Evolutionary conservation across 1,140 invertebrate species (phyloP), one percentile per base, ranked within the genome.

Genomic region (Drosophila bifasciata): DNA sequence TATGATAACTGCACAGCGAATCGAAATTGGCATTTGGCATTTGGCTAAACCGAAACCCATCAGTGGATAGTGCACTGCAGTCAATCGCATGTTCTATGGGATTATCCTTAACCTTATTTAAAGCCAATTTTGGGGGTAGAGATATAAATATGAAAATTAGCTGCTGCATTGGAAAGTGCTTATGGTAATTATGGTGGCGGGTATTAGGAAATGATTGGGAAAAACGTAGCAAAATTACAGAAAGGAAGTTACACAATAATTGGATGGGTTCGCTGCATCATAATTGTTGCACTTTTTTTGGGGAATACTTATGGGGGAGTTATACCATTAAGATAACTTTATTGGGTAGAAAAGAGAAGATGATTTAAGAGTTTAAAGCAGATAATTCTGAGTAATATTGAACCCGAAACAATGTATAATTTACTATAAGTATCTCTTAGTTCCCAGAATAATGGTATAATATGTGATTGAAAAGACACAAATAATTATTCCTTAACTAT

Each of bases 21-120:
- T 28, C 36, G 44, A 67, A 56, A 63, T 32, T 32, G 61, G 66
- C 64, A 52, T 55, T 53, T 67, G 62, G 55, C 67, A 28, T 68
- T 17, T 28, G 8, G 25, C 8, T n/a, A 8, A 5, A 0, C 23
- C 15, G 13, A 40, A 55, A 36, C 23, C n/a, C 28, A 32, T 68
- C 41, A 39, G 40, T 21, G 25, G 11, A 1, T 16, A 66, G 40
- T 32, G 32, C 32, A 23, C 19, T 32, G 57, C 16, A 62, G 39
- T 62, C 62, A 23, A 40, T 66, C 16, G 2, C 25, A 53, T 46
- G n/a, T 32, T 55, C n/a, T 4, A 19, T 55, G 23, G 52, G 43
- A 57, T 44, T 32, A 13, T 67, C 9, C 49, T 44, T 32, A 13
- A 56, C 9, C 49, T 53, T 13, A 55, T 55, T 68, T 48, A 16